phyloP scores from a whole-genome alignment of 2,888 invertebrate genomes.

The Leptopilina syphax region DNA sequence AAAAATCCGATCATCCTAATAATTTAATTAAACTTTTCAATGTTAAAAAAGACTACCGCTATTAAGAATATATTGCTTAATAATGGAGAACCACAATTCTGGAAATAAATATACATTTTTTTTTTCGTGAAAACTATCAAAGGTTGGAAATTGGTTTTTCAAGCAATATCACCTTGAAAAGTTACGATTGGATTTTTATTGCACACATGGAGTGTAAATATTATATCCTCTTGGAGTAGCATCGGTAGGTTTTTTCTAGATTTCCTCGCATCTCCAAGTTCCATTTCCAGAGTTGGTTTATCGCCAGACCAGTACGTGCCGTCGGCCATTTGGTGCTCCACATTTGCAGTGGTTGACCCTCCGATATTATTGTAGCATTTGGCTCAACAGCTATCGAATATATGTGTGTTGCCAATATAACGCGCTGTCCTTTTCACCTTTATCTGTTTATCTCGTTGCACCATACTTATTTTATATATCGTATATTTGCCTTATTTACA shows the following conservation, averaged over 20 bases:
- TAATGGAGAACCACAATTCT: not conserved
- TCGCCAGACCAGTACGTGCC: constrained; percentile 35
- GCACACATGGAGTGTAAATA: constrained; percentile 37
- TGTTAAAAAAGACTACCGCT: not conserved
- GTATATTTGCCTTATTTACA: not conserved
- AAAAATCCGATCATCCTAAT: not conserved
- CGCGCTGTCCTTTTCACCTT: not conserved
- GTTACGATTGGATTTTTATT: constrained; percentile 40
- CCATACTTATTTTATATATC: not conserved
- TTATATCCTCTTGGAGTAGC: constrained; percentile 37
- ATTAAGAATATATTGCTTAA: not conserved
- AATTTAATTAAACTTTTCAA: not conserved
- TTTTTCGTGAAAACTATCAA: constrained; percentile 6
- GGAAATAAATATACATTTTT: constrained; percentile 10
- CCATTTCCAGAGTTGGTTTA: constrained; percentile 35
- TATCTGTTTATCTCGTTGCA: not conserved
- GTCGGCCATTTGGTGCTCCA: constrained; percentile 38
- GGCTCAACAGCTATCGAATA: constrained; percentile 38
- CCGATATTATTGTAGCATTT: constrained; percentile 40
- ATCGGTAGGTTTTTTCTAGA: constrained; percentile 21
- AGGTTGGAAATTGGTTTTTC: constrained; percentile 36
- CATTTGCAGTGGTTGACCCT: constrained; percentile 18
- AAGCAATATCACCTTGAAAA: constrained; percentile 34
- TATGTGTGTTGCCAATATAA: not conserved
- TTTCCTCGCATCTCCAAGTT: constrained; percentile 35